Base-by-base conservation (phyloP, 2,797 vertebrate genomes). In the Rhabdomys pumilio region DNA sequence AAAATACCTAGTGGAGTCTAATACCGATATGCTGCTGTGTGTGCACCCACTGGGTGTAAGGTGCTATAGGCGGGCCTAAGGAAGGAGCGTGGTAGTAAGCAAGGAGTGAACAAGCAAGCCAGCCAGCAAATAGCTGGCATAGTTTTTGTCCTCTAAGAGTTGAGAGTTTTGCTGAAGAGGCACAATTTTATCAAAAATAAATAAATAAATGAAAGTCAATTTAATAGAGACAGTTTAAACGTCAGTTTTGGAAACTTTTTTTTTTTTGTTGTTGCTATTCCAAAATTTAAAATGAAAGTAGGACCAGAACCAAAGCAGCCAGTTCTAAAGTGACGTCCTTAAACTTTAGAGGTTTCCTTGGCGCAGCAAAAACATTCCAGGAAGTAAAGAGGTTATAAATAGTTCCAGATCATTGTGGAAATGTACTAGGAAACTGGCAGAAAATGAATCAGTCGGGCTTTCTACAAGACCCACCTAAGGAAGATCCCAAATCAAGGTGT, bases 361-460 rank as follows among this genome's bases (percentile, higher is more conserved):
- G 94, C 91, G 86, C 69, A 93, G 72, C 95, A 96, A 89, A 97
- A 96, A 95, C 91, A 95, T 97, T 96, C 95, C 97, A 97, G 97
- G 97, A 98, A 97, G 96, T 87, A 83, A 93, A 95, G 57, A 41
- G 47, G 92, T 95, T 97, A 97, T 97, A 97, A 95, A 98, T 96
- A 97, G 90, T 81, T 97, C 96, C 38, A 89, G 63, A 95, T 91
- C 77, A 93, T 93, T 79, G 92, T 95, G 95, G 96, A 97, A 96
- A 95, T 97, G 88, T 84, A 91, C 92, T 53, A 89, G 93, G 73
- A 90, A 93, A 80, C 75, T 83, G 91, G 73, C 79, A 97, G 92
- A 94, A 93, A 95, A 93, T 91, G 86, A 94, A 95, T 81, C 67
- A 59, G 10, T 81, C 19, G 34, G 84, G 61, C 38, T 89, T 96